These are phyloP conservation scores for Pagetopsis macropterus DNA, from an alignment of 2,797 vertebrate species.

Conservation along the genomic window DNA sequence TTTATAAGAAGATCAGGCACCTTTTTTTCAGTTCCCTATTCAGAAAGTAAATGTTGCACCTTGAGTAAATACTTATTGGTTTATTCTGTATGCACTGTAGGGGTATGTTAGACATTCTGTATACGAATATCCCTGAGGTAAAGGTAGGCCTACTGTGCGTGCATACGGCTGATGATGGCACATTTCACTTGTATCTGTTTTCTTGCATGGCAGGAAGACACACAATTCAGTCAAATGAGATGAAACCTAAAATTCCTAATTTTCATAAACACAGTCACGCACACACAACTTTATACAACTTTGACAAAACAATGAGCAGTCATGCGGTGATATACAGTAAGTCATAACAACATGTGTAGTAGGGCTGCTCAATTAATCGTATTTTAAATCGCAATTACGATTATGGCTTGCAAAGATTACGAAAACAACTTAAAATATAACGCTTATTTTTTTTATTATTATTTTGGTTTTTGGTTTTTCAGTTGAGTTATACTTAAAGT, in stretches of 20 bases:
- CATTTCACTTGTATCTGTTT: background rate
- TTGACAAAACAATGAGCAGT: slow-evolving; percentile 1
- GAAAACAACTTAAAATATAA: too few relatives aligned
- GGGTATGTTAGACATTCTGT: slow-evolving; percentile 10
- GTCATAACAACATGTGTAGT: background rate
- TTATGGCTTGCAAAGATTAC: too few relatives aligned
- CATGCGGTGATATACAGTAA: background rate
- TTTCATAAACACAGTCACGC: background rate
- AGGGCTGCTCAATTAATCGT: too few relatives aligned
- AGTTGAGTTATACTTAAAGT: too few relatives aligned
- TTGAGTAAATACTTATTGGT: slow-evolving; percentile 28
- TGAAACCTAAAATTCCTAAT: background rate
- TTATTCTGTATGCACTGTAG: background rate
- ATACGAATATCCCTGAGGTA: slow-evolving; percentile 7
- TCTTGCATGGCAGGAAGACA: background rate
- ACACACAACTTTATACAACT: background rate
- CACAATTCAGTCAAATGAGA: background rate
- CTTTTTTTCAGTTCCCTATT: slow-evolving; percentile 2
- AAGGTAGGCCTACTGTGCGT: background rate
- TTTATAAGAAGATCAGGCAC: background rate
- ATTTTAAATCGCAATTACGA: too few relatives aligned
- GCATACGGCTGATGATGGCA: background rate
- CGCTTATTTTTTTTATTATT: too few relatives aligned
- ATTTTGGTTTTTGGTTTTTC: too few relatives aligned
- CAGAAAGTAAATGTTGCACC: slow-evolving; percentile 10